A percentile compares a stretch with the other conserved stretches of the same genome.
phyloP scores from a whole-genome alignment of 2,888 invertebrate species.

The Scaptomyza tumidula region DNA sequence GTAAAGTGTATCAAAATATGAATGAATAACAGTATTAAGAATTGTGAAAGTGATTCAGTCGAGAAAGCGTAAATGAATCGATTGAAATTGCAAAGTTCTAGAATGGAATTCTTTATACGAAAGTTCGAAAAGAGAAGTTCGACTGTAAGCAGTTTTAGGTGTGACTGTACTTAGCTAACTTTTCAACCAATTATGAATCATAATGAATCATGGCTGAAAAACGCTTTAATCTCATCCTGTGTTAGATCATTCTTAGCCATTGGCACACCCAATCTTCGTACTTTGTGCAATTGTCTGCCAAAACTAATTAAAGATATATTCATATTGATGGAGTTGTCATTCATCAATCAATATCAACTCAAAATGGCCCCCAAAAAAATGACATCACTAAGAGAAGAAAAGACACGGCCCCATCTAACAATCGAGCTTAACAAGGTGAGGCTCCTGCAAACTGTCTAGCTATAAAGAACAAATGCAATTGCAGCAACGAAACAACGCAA shows the following conservation, averaged over 20 bases:
- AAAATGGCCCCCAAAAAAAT: conserved; percentile 68
- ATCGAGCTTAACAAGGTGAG: conserved; percentile 47
- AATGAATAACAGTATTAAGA: neutral
- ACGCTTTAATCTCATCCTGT: no score
- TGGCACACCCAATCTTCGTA: conserved; percentile 18
- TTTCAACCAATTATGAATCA: no score
- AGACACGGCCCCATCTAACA: conserved; percentile 38
- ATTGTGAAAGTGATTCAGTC: neutral
- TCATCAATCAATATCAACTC: conserved; percentile 67
- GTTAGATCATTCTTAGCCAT: neutral
- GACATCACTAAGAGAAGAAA: conserved; percentile 63
- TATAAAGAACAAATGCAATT: conserved; percentile 39
- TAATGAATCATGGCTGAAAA: no score
- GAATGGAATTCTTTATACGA: no score
- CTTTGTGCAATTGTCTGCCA: conserved; percentile 24
- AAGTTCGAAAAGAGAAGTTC: neutral
- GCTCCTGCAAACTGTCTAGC: conserved; percentile 44
- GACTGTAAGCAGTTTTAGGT: neutral
- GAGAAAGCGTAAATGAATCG: no score
- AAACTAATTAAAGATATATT: conserved; percentile 49
- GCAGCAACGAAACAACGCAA: neutral
- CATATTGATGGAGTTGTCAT: conserved; percentile 55
- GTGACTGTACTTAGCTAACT: no score
- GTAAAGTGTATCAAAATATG: neutral
- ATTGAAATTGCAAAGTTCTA: no score